Evolutionary conservation across 2,888 invertebrate species (phyloP), one percentile per base, ranked within the genome.

Genomic region (Pandemis corylana): DNA sequence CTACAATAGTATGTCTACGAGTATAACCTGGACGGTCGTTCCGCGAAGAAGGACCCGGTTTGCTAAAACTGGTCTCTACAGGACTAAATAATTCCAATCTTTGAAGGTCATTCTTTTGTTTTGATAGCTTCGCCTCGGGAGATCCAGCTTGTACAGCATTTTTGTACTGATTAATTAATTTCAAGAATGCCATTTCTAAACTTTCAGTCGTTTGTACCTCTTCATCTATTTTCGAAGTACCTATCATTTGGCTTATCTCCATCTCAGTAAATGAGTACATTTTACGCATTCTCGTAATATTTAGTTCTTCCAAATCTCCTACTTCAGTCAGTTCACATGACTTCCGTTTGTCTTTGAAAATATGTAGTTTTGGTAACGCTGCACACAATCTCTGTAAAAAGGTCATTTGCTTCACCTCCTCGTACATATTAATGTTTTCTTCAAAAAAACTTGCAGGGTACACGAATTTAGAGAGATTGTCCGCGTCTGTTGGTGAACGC

Each of bases 181-280:
- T 74, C 2, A 77, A 42, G 44, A 75, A 41, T 56, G 78, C 70
- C 69, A 89, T 83, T 80, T 90, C 88, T 72, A 92, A 83, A 79
- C 90, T 91, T 4, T 84, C 84, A 46, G 88, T 89, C 0, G 94
- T 93, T 85, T 94, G 94, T 1, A 90, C 85, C 5, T 80, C 84
- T 61, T 76, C 82, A 59, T 91, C 88, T 68, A 51, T 77, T 7
- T 65, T 53, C 0, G 78, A 42, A 53, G 62, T 44, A 5, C 61
- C 49, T 49, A 78, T 76, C 69, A 88, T 85, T 81, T 87, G 90
- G 20, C 77, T 77, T 75, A 93, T 80, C 79, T 92, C 92, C 15
- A 85, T 71, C 79, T 91, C 84, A 9, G 88, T 81, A 78, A 89
- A 93, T 1, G 91, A 89, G 76, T 79, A 90, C 59, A 79, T 78